Conservation (phyloP, 2,888 invertebrate genomes). For the Cylloceria caligata region DNA sequence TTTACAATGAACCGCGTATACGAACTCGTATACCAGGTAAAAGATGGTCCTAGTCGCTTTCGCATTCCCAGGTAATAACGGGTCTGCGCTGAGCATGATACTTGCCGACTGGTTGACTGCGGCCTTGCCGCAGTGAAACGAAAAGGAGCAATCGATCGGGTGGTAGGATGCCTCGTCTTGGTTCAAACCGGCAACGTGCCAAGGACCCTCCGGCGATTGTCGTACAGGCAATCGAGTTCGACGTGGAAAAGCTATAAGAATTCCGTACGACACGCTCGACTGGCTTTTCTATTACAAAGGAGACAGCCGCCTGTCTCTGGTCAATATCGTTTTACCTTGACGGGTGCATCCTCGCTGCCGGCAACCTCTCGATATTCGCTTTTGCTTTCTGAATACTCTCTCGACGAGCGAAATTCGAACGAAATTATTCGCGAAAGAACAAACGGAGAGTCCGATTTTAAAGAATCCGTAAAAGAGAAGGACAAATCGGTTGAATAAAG, state of each 20-base stretch:
- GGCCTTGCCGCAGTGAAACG: conserved; percentile 21
- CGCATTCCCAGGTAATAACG: conserved; percentile 80
- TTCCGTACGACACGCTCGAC: conserved; percentile 36
- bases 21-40: conserved; percentile 1
- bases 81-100: conserved; percentile 68
- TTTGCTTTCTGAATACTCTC: conserved; percentile 6
- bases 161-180: conserved; percentile 68
- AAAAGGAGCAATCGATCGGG: conserved; percentile 61
- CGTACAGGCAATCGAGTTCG: conserved; percentile 80
- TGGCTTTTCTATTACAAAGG: conserved; percentile 34
- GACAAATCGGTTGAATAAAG: no score
- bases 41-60: conserved; percentile 65
- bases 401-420: not conserved
- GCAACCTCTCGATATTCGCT: conserved; percentile 16
- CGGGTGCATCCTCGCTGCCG: conserved; percentile 22
- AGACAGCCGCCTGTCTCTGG: conserved; percentile 1
- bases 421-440: not conserved
- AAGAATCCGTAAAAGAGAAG: no score
- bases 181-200: conserved; percentile 70
- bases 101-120: conserved; percentile 17
- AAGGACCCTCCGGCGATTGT: conserved; percentile 79
- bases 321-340: conserved; percentile 53
- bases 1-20: conserved; percentile 23
- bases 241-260: conserved; percentile 60
- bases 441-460: no score